Evolutionary conservation across 2,797 vertebrate genomes (phyloP), one percentile per base, ranked within the genome.

Genomic region (Protonibea diacanthus): DNA sequence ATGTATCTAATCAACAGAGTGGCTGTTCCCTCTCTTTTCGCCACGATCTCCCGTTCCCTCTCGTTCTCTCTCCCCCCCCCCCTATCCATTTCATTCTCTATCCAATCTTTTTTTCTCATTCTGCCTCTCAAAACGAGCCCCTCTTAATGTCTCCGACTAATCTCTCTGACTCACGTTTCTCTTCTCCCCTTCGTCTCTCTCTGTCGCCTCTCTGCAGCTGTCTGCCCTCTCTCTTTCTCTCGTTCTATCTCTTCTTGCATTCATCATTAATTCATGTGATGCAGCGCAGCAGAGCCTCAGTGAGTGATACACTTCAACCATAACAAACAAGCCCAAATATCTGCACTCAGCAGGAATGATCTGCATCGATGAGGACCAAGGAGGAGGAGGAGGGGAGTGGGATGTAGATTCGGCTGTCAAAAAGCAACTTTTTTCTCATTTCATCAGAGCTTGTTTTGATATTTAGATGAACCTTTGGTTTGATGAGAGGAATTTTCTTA

Each of bases 261-360:
- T 91, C 90, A 92, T 93, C 80, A 91, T 93, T 93, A 89, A 92
- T 93, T 93, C 91, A 94, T 93, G 85, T 5, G 38, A 89, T 91
- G 90, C 91, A 86, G 91, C 71, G 52, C 73, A 55, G 92, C 84
- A 79, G 71, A 87, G 88, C 80, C 74, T 89, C 82, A 65, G 81
- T 89, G 90, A 93, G 83, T 88, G 91, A 93, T 92, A 89, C 86
- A 94, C 89, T 93, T 93, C 91, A 93, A 89, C 89, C 91, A 91
- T 92, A 92, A 93, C 88, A 93, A 94, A 93, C 89, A 91, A 89
- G 88, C 77, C 74, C 85, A 93, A 88, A 92, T 89, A 88, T 92
- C 88, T 84, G 86, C 74, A 76, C 91, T 94, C 91, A 86, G 90
- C 83, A 82, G 86, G 88, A 89, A 90, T 87, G 71, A 90, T 88